Evolutionary conservation across 2,888 invertebrate genomes (phyloP).

Genomic region (Trilocha varians): DNA sequence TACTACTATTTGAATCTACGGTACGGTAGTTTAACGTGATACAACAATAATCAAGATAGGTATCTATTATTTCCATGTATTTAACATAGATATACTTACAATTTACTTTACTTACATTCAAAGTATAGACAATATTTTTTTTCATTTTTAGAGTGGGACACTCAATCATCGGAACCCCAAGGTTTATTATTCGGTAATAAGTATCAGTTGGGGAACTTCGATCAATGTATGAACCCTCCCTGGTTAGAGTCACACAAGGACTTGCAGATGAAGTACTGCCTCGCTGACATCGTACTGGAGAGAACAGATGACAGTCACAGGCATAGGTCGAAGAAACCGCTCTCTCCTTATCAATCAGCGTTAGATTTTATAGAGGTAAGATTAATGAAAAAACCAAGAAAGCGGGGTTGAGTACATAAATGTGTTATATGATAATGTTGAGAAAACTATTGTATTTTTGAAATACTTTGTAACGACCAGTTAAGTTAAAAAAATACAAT

Average conservation of each 20-base stretch:
- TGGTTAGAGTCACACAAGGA: slow-evolving; percentile 40
- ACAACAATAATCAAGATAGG: too few relatives aligned
- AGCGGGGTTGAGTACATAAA: too few relatives aligned
- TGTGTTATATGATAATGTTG: too few relatives aligned
- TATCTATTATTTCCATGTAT: too few relatives aligned
- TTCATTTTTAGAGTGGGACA: slow-evolving; percentile 72
- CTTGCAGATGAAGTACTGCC: slow-evolving; percentile 58
- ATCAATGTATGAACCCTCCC: slow-evolving; percentile 67
- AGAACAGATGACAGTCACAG: slow-evolving; percentile 35
- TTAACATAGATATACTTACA: too few relatives aligned
- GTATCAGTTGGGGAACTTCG: slow-evolving; percentile 75
- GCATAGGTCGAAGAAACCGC: slow-evolving; percentile 24
- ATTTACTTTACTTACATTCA: not conserved
- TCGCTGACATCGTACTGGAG: slow-evolving; percentile 58
- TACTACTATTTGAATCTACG: too few relatives aligned
- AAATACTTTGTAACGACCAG: too few relatives aligned
- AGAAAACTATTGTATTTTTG: too few relatives aligned
- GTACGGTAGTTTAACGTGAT: too few relatives aligned
- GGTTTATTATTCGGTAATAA: slow-evolving; percentile 71
- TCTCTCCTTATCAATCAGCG: slow-evolving; percentile 53
- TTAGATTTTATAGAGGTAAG: slow-evolving; percentile 60
- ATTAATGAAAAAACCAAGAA: too few relatives aligned
- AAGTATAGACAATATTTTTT: not conserved
- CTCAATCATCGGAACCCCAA: slow-evolving; percentile 71
- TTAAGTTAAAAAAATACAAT: too few relatives aligned